Evolutionary conservation across 2,888 invertebrate species (phyloP), one percentile per base, ranked within the genome.

Genomic region (Priocnemis perturbator): DNA sequence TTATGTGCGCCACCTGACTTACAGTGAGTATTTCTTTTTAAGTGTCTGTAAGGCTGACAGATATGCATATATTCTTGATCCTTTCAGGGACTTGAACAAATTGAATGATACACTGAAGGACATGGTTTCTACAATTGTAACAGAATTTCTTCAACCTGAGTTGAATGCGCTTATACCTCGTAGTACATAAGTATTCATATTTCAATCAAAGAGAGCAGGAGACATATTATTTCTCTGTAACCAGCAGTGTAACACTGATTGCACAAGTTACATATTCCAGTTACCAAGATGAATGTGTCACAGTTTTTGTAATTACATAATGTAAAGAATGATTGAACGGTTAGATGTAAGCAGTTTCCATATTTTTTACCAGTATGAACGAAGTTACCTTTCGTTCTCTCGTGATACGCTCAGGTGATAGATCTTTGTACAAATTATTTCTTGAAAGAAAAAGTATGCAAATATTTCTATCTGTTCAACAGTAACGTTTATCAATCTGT

Each of bases 81-180:
- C 50, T 67, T 75, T 73, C 62, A 97, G 96, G 71, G 93, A 96
- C 88, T 91, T 93, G 88, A 90, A 92, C 48, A 90, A 90, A 58
- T 91, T 95, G 64, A 91, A 91, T 71, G 81, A 79, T 0, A 93
- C 92, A 67, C 90, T 97, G 9, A 90, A 92, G 19, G 92, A 93
- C 78, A 95, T 97, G 93, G 94, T 97, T 0, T 89, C 92, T 37
- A 94, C 93, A 37, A 93, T 97, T 75, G 92, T 96, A 1, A 91
- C 93, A 19, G 96, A 97, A 83, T 93, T 97, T 79, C 91, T 97
- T 61, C 93, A 97, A 86, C 98, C 98, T 0, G 90, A 92, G 76
- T 88, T 92, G 78, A 94, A 97, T 87, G 90, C 91, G 21, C 90
- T 95, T 17, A 90, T 91, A 75, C 87, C 92, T 44, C 85, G 87